phyloP scores from a whole-genome alignment of 2,113 vertebrate species.

The Vidua macroura region DNA sequence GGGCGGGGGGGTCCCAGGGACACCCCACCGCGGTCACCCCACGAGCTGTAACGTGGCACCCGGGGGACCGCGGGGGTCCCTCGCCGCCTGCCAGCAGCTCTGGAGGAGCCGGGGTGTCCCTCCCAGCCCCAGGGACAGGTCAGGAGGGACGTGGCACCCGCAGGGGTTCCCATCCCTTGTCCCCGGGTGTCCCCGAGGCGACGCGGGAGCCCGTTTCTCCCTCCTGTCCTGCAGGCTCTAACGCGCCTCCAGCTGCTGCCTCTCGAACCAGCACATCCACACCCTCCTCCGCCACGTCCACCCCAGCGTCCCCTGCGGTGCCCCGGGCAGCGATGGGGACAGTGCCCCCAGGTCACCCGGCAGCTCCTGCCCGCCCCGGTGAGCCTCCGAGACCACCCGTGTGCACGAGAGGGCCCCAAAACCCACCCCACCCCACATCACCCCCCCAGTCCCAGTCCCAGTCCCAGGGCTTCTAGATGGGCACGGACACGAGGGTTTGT shows the following conservation, averaged over 20 bases:
- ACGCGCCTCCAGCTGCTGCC: conserved; percentile 68
- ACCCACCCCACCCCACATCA: neutral
- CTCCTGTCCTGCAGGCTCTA: conserved; percentile 71
- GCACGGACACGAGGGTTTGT: neutral
- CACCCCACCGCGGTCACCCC: neutral
- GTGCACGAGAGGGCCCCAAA: neutral
- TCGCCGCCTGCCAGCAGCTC: neutral
- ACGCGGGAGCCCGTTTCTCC: conserved; percentile 52
- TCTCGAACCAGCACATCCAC: conserved; percentile 67
- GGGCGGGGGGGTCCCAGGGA: neutral
- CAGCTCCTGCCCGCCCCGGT: conserved; percentile 63
- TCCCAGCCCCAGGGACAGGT: neutral
- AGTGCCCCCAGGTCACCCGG: conserved; percentile 48
- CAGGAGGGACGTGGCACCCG: neutral
- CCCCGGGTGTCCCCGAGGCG: neutral
- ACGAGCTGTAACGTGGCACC: neutral
- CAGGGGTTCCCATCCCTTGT: neutral
- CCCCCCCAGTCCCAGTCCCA: neutral
- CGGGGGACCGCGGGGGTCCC: neutral
- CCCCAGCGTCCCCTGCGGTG: conserved; percentile 53
- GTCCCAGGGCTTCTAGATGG: neutral
- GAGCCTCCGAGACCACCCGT: conserved; percentile 39
- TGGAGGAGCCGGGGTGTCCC: neutral
- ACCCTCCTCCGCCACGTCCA: conserved; percentile 62
- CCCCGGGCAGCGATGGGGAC: conserved; percentile 59